A percentile compares a stretch with the other conserved stretches of the same genome.
Conservation (phyloP, 2,113 vertebrate genomes). For the Seriola quinqueradiata region DNA sequence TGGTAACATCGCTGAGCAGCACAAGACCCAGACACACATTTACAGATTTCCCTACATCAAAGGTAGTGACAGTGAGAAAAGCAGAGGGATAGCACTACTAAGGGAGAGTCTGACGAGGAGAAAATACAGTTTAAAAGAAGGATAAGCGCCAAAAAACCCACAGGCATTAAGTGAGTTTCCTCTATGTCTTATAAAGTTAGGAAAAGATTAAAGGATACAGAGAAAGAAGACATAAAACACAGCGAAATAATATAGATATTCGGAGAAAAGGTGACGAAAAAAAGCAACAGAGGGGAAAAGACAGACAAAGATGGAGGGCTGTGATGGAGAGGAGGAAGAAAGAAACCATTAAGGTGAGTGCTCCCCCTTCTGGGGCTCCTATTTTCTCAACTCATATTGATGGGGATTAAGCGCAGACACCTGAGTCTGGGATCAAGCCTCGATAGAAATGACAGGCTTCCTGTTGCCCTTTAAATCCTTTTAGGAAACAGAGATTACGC, state of each 20-base stretch:
- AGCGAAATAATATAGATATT: conserved; percentile 2
- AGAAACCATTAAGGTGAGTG: conserved; percentile 9
- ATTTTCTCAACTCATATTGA: conserved; percentile 43
- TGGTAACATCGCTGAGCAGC: conserved; percentile 31
- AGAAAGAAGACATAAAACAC: conserved; percentile 21
- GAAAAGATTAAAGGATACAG: conserved; percentile 14
- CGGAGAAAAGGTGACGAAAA: conserved; percentile 9
- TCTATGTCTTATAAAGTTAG: background rate
- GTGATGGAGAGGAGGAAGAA: background rate
- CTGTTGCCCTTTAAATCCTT: conserved; percentile 76
- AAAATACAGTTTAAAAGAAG: conserved; percentile 18
- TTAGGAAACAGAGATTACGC: conserved; percentile 72
- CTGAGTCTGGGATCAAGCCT: conserved; percentile 60
- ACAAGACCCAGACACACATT: conserved; percentile 46
- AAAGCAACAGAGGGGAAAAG: background rate
- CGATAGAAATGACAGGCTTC: conserved; percentile 54
- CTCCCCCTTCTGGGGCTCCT: conserved; percentile 20
- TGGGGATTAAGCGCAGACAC: conserved; percentile 62
- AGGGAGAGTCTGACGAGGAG: conserved; percentile 33
- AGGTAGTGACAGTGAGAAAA: conserved; percentile 21
- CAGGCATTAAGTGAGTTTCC: background rate
- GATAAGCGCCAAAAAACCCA: conserved; percentile 10
- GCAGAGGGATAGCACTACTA: conserved; percentile 23
- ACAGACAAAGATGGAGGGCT: background rate
- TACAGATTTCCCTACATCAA: conserved; percentile 56